Evolutionary conservation across 2,888 invertebrate species (phyloP).

Genomic region (Pristionchus entomophagus): DNA sequence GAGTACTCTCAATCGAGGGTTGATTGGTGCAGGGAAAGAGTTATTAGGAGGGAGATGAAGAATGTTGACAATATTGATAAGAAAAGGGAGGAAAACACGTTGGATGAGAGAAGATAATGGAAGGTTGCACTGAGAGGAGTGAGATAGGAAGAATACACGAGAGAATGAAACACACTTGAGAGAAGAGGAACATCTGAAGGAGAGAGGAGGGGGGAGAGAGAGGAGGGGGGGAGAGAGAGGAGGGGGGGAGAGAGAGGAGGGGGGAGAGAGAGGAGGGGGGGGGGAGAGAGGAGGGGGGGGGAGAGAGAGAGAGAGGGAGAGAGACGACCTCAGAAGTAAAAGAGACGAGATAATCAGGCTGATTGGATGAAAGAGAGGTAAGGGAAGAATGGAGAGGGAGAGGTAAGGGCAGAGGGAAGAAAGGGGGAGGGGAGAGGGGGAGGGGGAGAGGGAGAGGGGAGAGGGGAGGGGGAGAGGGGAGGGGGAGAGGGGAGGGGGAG

Average conservation of each 20-base stretch:
- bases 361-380: neutral
- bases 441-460: neutral
- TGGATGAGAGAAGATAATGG: neutral
- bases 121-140: too few species aligned
- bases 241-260: too few species aligned
- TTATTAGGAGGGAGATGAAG: neutral
- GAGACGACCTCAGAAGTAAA: neutral
- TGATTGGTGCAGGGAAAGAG: neutral
- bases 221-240: too few species aligned
- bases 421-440: neutral
- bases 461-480: neutral
- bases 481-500: too few species aligned
- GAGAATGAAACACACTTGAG: neutral
- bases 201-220: too few species aligned
- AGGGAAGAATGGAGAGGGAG: slow-evolving; percentile 21
- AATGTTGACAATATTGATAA: neutral
- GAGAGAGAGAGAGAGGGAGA: too few species aligned
- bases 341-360: neutral
- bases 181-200: neutral
- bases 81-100: neutral
- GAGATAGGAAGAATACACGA: neutral
- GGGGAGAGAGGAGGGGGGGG: too few species aligned
- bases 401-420: slow-evolving; percentile 18
- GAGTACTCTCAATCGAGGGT: slow-evolving; percentile 9
- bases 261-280: too few species aligned